Percentiles rank a stretch among this genome's conserved stretches.
phyloP scores from a whole-genome alignment of 2,888 invertebrate genomes.

The Stictocephala bisonia region DNA sequence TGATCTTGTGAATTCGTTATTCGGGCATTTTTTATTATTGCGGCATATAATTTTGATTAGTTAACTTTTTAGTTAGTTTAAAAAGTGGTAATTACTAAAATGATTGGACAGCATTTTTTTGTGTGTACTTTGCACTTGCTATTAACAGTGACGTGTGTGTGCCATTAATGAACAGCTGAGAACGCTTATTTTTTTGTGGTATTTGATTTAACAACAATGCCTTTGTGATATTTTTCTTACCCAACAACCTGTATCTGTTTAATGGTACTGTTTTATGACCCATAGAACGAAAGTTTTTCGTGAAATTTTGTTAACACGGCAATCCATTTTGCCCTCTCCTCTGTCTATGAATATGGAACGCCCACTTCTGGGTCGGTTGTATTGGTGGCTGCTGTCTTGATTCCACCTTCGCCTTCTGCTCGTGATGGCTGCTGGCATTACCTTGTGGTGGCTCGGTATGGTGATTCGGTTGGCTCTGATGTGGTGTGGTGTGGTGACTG shows the following conservation, averaged over 20 bases:
- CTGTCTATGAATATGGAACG: constrained; percentile 70
- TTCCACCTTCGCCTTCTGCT: too few relatives aligned
- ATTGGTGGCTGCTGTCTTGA: too few relatives aligned
- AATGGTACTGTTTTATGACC: constrained; percentile 50
- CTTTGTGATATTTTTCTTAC: constrained; percentile 16
- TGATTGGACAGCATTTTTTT: too few relatives aligned
- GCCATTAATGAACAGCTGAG: constrained; percentile 33
- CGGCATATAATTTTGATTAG: too few relatives aligned
- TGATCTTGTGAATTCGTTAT: too few relatives aligned
- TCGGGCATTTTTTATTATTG: too few relatives aligned
- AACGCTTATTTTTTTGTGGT: not conserved
- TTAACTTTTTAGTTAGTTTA: too few relatives aligned
- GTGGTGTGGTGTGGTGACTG: constrained; percentile 23
- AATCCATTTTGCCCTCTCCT: constrained; percentile 72
- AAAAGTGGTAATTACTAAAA: too few relatives aligned
- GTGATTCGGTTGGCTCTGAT: constrained; percentile 35
- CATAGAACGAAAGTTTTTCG: constrained; percentile 47
- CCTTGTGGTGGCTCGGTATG: constrained; percentile 31
- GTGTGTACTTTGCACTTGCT: too few relatives aligned
- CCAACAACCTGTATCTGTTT: constrained; percentile 19
- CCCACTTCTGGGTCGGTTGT: constrained; percentile 45
- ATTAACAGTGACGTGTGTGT: too few relatives aligned
- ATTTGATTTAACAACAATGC: not conserved
- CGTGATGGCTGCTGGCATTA: constrained; percentile 38
- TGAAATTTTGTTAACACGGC: constrained; percentile 70